Base-by-base conservation (phyloP, 2,888 invertebrate genomes). In the Himalopsyche kuldschensis region DNA sequence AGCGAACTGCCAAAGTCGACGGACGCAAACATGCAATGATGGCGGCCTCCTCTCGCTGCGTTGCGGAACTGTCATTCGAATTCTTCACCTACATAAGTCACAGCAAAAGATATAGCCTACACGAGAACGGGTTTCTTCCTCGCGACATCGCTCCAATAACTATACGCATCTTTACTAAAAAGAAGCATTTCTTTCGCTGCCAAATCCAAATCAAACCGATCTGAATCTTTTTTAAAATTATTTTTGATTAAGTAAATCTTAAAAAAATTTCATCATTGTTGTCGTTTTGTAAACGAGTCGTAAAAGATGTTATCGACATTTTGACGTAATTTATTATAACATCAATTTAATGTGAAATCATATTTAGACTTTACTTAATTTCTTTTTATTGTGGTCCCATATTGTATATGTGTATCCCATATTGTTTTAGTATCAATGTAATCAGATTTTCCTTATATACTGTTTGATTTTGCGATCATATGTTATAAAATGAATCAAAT, bases 1-100 rank as follows among this genome's bases (percentile, higher is more conserved):
- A 35, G 69, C 80, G 69, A 35, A 35, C 80, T 31, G 79, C 79
- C 82, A 77, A 76, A 80, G 80, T 80, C 69, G 69, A 69, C 69
- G 69, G 69, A 69, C 69, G 27, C 69, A 24, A 27, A 69, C 27
- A 69, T 69, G 69, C 69, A 69, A 69, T 69, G 69, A 69, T 69
- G 55, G 69, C 69, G 69, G 69, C 69, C 69, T 15, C 27, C 69
- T 69, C 69, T 69, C 69, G 69, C 69, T 27, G 69, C 69, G 27
- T 69, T 69, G 69, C 20, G 69, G 69, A 69, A 69, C 69, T 69
- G 69, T 69, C 69, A 69, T 69, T 69, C 27, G 69, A 69, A 69
- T 30, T 69, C 30, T 20, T 63, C 63, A 27, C 69, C 69, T 27
- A 17, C 10, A 11, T 48, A 69, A 69, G 69, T 69, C 69, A 69